Conservation (phyloP, 1,140 invertebrate species). For the Pinna nobilis region DNA sequence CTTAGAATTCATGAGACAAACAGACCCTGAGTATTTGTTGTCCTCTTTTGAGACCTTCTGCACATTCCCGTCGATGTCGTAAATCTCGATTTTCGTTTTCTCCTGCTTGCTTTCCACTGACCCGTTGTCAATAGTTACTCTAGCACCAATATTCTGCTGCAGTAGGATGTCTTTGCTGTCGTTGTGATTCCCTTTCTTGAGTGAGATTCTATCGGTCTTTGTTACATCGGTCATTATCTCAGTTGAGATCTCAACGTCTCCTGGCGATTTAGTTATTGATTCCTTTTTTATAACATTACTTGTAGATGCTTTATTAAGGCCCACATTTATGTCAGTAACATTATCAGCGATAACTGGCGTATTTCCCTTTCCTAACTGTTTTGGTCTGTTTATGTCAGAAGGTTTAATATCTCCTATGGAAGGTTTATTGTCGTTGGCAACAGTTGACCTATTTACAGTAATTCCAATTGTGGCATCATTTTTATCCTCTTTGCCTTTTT, state of each 20-base stretch:
- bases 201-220: neutral
- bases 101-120: neutral
- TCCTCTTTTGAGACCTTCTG: conserved; percentile 23
- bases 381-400: too few relatives aligned
- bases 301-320: too few relatives aligned
- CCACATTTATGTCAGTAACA: neutral
- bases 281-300: too few relatives aligned
- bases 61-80: conserved; percentile 47
- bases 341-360: neutral
- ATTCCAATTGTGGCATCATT: too few relatives aligned
- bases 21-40: conserved; percentile 21
- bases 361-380: too few relatives aligned
- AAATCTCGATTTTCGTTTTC: neutral
- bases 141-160: neutral
- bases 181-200: neutral
- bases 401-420: too few relatives aligned
- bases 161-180: neutral
- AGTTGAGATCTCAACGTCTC: too few relatives aligned
- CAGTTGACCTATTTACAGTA: too few relatives aligned
- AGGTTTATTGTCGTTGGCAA: too few relatives aligned
- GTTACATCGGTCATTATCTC: too few relatives aligned
- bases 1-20: conserved; percentile 48
- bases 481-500: neutral
- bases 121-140: neutral
- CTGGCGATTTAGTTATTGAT: too few relatives aligned